A percentile compares a stretch with the other conserved stretches of the same genome.
phyloP scores from a whole-genome alignment of 1,140 invertebrate genomes.

The Drosophila orosa region DNA sequence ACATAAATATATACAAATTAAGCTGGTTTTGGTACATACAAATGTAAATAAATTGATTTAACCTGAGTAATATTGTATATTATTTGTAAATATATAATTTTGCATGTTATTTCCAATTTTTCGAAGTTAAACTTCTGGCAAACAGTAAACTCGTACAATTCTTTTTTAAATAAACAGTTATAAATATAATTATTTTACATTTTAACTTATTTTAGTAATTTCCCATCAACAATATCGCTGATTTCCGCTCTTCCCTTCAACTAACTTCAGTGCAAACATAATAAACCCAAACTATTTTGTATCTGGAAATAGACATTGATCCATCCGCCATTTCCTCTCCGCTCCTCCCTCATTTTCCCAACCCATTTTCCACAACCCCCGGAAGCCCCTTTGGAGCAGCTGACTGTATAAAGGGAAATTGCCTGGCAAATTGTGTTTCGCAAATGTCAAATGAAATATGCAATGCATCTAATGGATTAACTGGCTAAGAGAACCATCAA shows the following conservation, averaged over 20 bases:
- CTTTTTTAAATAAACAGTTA: too few relatives aligned
- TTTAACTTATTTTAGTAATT: background rate
- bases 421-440: slow-evolving; percentile 69
- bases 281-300: slow-evolving; percentile 69
- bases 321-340: slow-evolving; percentile 9
- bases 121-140: background rate
- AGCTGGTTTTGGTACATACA: background rate
- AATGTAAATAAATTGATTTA: too few relatives aligned
- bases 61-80: too few relatives aligned
- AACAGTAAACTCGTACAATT: too few relatives aligned
- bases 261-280: slow-evolving; percentile 45
- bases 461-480: slow-evolving; percentile 79
- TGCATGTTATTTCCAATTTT: background rate
- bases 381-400: slow-evolving; percentile 24
- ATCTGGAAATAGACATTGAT: slow-evolving; percentile 24
- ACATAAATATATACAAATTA: background rate
- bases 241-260: background rate
- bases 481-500: slow-evolving; percentile 64
- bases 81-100: too few relatives aligned
- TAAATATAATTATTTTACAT: too few relatives aligned
- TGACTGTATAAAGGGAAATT: slow-evolving; percentile 29
- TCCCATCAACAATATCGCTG: too few relatives aligned
- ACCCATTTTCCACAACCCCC: slow-evolving; percentile 13
- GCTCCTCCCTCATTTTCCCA: background rate
- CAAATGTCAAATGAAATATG: slow-evolving; percentile 82